Evolutionary conservation across 2,113 vertebrate genomes (phyloP).

Genomic region (Solenodon paradoxus): DNA sequence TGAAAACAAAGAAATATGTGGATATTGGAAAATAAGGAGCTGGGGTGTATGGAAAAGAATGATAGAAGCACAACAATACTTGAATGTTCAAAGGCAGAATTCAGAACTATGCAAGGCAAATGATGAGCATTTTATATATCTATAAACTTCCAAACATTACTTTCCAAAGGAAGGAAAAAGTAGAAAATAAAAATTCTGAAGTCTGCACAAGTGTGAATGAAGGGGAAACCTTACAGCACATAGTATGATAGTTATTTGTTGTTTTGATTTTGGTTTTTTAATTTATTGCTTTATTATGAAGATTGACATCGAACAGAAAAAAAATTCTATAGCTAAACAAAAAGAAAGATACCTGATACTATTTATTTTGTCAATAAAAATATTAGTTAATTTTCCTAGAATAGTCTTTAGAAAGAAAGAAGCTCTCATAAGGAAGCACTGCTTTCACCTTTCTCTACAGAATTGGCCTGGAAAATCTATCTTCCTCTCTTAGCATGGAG

Average conservation of each 20-base stretch:
- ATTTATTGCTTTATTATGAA: not conserved
- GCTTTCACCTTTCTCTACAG: not conserved
- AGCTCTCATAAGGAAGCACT: not conserved
- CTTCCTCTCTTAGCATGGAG: not conserved
- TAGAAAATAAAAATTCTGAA: not conserved
- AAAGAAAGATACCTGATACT: not conserved
- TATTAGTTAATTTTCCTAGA: not conserved
- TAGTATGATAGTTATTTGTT: not conserved
- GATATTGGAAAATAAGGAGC: not conserved
- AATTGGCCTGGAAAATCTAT: not conserved
- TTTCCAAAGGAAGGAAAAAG: not conserved
- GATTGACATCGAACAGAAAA: not conserved
- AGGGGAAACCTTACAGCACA: not conserved
- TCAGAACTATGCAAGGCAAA: not conserved
- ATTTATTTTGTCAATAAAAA: not conserved
- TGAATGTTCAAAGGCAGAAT: not conserved
- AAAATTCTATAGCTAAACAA: not conserved
- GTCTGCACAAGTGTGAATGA: not conserved
- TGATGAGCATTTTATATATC: not conserved
- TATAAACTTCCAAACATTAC: not conserved
- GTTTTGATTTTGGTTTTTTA: conserved; percentile 12
- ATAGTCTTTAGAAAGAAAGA: not conserved
- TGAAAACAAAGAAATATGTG: not conserved
- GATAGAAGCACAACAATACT: not conserved
- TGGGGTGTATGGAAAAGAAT: not conserved